These are phyloP conservation scores for Solenopsis invicta DNA, from an alignment of 1,140 invertebrate genomes.

Conservation along the genomic window DNA sequence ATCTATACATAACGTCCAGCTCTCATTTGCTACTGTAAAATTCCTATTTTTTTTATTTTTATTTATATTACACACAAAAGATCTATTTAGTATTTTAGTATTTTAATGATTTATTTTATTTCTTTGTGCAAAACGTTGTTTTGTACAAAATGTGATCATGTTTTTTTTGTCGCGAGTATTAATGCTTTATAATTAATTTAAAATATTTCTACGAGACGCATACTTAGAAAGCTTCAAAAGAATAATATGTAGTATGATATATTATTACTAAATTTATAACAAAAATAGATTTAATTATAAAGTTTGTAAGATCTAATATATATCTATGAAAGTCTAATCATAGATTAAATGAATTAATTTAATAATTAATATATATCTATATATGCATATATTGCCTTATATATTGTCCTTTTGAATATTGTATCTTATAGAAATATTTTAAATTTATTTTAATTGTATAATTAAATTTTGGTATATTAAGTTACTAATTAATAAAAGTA, in stretches of 20 bases:
- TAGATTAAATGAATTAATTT: constrained; percentile 42
- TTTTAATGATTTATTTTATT: constrained; percentile 41
- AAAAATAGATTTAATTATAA: constrained; percentile 36
- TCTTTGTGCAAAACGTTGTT: constrained; percentile 34
- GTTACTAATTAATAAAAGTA: constrained; percentile 40
- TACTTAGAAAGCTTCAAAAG: constrained; percentile 10
- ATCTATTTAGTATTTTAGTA: constrained; percentile 45
- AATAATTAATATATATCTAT: constrained; percentile 22
- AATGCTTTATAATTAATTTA: constrained; percentile 53
- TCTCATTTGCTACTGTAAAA: constrained; percentile 25
- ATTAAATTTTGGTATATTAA: constrained; percentile 18
- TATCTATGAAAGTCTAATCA: background rate
- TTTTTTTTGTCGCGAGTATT: constrained; percentile 33
- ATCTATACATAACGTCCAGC: constrained; percentile 51
- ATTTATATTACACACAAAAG: background rate
- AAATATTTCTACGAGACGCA: constrained; percentile 23
- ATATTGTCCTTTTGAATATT: constrained; percentile 2
- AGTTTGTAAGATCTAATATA: constrained; percentile 25
- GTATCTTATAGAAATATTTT: constrained; percentile 37
- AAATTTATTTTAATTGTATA: background rate
- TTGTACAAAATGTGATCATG: constrained; percentile 42
- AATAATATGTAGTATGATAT: constrained; percentile 25
- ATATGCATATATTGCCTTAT: constrained; percentile 4
- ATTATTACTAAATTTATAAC: constrained; percentile 40
- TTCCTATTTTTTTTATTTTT: constrained; percentile 10